Conservation (phyloP, 1,140 invertebrate species). For the Drosophila pectinifera region DNA sequence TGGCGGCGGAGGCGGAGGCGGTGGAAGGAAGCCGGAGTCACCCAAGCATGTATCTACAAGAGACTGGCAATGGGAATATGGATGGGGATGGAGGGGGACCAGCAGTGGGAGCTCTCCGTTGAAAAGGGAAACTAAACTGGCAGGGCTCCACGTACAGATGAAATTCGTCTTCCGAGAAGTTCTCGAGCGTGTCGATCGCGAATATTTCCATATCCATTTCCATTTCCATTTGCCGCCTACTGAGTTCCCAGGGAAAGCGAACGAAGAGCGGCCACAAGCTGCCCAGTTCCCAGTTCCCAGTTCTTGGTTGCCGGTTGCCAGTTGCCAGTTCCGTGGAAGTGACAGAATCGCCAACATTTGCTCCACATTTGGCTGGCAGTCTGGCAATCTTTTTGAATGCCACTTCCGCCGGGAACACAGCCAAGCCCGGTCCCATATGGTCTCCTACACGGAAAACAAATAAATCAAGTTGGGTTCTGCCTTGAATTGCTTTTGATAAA, state of each 20-base stretch:
- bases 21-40: slow-evolving; percentile 67
- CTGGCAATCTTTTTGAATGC: slow-evolving; percentile 21
- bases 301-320: too few relatives aligned
- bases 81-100: slow-evolving; percentile 5
- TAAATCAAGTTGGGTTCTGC: background rate
- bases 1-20: slow-evolving; percentile 16
- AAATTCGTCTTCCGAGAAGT: slow-evolving; percentile 68
- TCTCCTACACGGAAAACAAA: slow-evolving; percentile 8
- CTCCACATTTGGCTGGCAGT: slow-evolving; percentile 63
- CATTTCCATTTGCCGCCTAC: slow-evolving; percentile 64
- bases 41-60: slow-evolving; percentile 60
- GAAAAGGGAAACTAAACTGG: slow-evolving; percentile 42
- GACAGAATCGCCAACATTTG: slow-evolving; percentile 49
- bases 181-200: slow-evolving; percentile 52
- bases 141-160: slow-evolving; percentile 50
- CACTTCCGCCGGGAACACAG: slow-evolving; percentile 59
- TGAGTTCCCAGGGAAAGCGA: slow-evolving; percentile 67
- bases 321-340: slow-evolving; percentile 51
- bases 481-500: background rate
- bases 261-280: slow-evolving; percentile 26
- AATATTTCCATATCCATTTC: slow-evolving; percentile 66
- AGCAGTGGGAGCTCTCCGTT: slow-evolving; percentile 1
- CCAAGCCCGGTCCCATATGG: slow-evolving; percentile 8
- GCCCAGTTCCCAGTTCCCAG: slow-evolving; percentile 39
- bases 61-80: slow-evolving; percentile 15